Evolutionary conservation across 2,113 vertebrate species (phyloP).

Genomic region (Spilogale gracilis): DNA sequence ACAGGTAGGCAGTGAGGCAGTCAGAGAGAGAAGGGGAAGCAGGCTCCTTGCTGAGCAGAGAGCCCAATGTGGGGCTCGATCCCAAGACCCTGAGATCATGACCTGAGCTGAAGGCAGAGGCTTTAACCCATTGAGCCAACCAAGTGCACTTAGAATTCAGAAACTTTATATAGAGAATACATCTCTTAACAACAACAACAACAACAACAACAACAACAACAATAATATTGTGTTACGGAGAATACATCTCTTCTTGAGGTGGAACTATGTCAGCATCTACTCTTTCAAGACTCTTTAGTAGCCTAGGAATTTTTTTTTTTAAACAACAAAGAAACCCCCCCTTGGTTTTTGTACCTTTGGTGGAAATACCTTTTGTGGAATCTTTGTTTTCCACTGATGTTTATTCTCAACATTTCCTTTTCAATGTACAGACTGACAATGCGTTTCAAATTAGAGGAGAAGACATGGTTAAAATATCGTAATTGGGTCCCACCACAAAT

Average conservation of each 20-base stretch:
- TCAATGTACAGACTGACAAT: constrained; percentile 21
- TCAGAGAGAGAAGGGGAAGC: too few species aligned
- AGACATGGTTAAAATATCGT: neutral
- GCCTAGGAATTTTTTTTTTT: neutral
- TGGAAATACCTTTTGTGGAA: neutral
- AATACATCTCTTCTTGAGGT: neutral
- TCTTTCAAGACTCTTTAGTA: neutral
- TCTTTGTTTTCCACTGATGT: neutral
- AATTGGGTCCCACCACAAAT: neutral
- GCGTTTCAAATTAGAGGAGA: neutral
- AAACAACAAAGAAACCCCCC: neutral
- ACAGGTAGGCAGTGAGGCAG: too few species aligned
- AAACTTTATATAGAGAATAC: neutral
- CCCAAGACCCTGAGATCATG: too few species aligned
- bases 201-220: too few species aligned
- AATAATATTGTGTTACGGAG: neutral
- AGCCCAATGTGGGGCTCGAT: too few species aligned
- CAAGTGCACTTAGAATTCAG: neutral
- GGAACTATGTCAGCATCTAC: neutral
- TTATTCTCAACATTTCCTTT: constrained; percentile 1
- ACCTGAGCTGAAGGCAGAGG: too few species aligned
- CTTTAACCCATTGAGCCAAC: too few species aligned
- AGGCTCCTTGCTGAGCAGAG: too few species aligned
- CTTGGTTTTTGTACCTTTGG: neutral
- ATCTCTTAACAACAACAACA: neutral